A percentile compares a stretch with the other conserved stretches of the same genome.
These are phyloP conservation scores for Cydia pomonella DNA, from an alignment of 1,140 invertebrate genomes.

Conservation along the genomic window DNA sequence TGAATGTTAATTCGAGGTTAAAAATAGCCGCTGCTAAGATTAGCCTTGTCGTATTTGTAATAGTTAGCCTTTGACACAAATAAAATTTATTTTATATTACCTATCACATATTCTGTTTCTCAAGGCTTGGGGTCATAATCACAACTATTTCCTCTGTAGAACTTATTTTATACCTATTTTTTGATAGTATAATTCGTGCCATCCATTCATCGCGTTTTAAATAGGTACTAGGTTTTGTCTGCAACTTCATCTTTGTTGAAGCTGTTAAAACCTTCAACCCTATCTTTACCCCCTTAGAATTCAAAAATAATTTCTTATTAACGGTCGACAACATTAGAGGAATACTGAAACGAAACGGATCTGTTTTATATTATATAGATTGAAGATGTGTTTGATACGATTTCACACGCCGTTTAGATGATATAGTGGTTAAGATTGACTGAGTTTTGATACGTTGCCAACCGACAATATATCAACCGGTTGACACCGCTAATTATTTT, in stretches of 20 bases:
- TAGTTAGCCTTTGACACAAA: neutral
- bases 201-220: too few relatives aligned
- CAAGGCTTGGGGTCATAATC: neutral
- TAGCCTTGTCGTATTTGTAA: neutral
- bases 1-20: neutral
- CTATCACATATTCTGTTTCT: neutral
- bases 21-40: neutral
- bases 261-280: too few relatives aligned
- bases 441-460: conserved; percentile 4
- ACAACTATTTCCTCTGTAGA: neutral
- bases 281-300: too few relatives aligned
- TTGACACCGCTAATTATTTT: neutral
- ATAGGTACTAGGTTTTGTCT: too few relatives aligned
- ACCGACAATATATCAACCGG: neutral
- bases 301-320: too few relatives aligned
- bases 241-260: too few relatives aligned
- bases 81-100: neutral
- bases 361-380: too few relatives aligned
- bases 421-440: conserved; percentile 10
- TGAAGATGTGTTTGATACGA: neutral
- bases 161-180: too few relatives aligned
- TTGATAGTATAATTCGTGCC: too few relatives aligned
- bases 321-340: too few relatives aligned
- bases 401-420: conserved; percentile 9
- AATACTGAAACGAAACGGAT: too few relatives aligned